phyloP scores from a whole-genome alignment of 2,888 invertebrate genomes.

The Athalia cordata region DNA sequence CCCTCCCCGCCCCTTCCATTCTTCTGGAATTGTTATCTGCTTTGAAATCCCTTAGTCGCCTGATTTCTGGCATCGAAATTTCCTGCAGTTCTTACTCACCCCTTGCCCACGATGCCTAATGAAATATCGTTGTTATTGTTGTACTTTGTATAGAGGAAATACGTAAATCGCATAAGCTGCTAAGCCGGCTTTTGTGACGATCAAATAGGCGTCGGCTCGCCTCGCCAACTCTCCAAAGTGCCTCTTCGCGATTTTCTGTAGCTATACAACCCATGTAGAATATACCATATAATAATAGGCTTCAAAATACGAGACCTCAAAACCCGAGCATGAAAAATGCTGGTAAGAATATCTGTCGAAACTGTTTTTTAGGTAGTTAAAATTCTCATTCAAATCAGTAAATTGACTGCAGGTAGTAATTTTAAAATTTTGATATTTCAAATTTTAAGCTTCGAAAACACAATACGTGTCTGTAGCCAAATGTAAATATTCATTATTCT shows the following conservation, averaged over 20 bases:
- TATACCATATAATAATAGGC: background rate
- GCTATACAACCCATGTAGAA: background rate
- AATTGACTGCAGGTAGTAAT: no score
- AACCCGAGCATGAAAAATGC: no score
- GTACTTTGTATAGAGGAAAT: constrained; percentile 24
- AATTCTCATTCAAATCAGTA: no score
- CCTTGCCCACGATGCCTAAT: background rate
- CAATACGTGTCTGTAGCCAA: no score
- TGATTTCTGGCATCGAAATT: background rate
- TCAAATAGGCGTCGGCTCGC: constrained; percentile 13
- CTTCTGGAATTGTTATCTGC: constrained; percentile 23
- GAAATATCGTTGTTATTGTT: constrained; percentile 39
- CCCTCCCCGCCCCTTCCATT: background rate
- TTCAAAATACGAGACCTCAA: no score
- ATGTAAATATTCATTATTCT: no score
- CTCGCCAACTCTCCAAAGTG: constrained; percentile 20
- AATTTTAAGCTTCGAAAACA: no score
- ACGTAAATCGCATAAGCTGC: constrained; percentile 26
- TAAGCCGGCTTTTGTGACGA: constrained; percentile 36
- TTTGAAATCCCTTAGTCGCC: background rate
- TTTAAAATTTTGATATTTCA: no score
- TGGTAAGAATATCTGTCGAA: no score
- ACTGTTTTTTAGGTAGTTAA: no score
- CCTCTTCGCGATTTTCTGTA: background rate
- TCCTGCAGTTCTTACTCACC: background rate